Conservation (phyloP, 2,113 vertebrate species). For the Mastomys natalensis region DNA sequence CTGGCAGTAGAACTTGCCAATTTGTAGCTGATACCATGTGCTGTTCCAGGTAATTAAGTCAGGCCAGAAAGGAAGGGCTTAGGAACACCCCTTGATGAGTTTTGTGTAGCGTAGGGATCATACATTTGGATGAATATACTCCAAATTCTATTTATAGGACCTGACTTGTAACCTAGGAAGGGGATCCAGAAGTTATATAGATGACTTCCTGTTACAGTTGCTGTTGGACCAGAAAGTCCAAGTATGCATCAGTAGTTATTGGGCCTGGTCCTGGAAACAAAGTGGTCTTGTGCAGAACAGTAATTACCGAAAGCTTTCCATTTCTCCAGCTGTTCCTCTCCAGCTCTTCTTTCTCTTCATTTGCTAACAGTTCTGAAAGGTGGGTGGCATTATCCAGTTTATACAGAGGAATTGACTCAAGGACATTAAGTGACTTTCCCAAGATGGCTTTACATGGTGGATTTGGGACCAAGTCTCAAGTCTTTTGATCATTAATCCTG, state of each 20-base stretch:
- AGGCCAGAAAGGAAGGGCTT: conserved; percentile 54
- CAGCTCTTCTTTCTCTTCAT: conserved; percentile 29
- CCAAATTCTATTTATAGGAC: conserved; percentile 55
- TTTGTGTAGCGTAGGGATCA: conserved; percentile 38
- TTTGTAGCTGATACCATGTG: conserved; percentile 46
- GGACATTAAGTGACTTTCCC: conserved; percentile 33
- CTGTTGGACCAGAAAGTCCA: conserved; percentile 8
- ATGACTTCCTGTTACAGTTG: conserved; percentile 57
- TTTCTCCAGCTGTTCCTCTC: conserved; percentile 31
- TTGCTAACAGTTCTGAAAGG: conserved; percentile 51
- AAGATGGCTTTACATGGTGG: neutral
- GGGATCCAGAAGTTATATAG: conserved; percentile 35
- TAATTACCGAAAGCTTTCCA: neutral
- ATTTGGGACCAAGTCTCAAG: conserved; percentile 22
- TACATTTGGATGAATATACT: conserved; percentile 54
- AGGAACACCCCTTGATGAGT: conserved; percentile 54
- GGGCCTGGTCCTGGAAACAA: conserved; percentile 41
- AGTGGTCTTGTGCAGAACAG: neutral
- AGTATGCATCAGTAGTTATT: neutral
- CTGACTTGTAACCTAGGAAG: conserved; percentile 64
- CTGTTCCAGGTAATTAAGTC: conserved; percentile 63
- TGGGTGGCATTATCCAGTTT: conserved; percentile 19
- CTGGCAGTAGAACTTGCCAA: conserved; percentile 49
- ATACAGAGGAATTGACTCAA: conserved; percentile 39
- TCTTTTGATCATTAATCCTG: conserved; percentile 57